Evolutionary conservation across 2,888 invertebrate genomes (phyloP).

Genomic region (Noctua janthe): DNA sequence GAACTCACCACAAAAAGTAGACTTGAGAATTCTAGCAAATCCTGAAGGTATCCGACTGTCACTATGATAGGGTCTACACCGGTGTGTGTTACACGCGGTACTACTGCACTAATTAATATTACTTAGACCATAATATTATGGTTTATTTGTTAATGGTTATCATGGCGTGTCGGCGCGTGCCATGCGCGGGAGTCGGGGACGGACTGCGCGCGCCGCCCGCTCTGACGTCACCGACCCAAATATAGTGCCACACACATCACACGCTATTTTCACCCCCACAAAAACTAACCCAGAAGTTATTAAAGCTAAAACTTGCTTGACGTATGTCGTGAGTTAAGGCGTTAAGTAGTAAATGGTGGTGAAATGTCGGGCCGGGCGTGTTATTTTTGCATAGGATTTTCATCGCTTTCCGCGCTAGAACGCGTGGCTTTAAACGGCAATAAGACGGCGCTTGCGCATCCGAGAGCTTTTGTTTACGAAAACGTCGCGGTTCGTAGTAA

Average conservation of each 20-base stretch:
- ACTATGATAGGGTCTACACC: conserved; percentile 69
- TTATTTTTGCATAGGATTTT: conserved; percentile 89
- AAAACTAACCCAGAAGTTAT: conserved; percentile 11
- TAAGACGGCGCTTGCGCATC: conserved; percentile 75
- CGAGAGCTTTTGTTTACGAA: conserved; percentile 82
- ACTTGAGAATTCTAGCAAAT: conserved; percentile 68
- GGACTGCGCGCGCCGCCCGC: conserved; percentile 83
- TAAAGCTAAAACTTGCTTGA: conserved; percentile 70
- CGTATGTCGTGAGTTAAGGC: conserved; percentile 62
- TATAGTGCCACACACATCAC: conserved; percentile 77
- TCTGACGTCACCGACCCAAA: conserved; percentile 85
- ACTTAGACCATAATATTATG: conserved; percentile 73
- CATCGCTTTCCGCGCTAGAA: conserved; percentile 81
- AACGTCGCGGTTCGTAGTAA: conserved; percentile 65
- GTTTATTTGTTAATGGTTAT: conserved; percentile 67
- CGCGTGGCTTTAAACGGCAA: conserved; percentile 89
- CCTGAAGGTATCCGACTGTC: conserved; percentile 74
- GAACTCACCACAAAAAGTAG: conserved; percentile 75
- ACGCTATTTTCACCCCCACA: conserved; percentile 70
- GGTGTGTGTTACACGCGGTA: conserved; percentile 62
- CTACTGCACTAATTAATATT: conserved; percentile 71
- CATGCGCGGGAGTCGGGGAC: conserved; percentile 82
- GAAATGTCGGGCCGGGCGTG: conserved; percentile 84
- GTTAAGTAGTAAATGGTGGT: conserved; percentile 66
- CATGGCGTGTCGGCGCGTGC: conserved; percentile 78